Conservation (phyloP, 2,113 vertebrate species). For the Varanus salvator region DNA sequence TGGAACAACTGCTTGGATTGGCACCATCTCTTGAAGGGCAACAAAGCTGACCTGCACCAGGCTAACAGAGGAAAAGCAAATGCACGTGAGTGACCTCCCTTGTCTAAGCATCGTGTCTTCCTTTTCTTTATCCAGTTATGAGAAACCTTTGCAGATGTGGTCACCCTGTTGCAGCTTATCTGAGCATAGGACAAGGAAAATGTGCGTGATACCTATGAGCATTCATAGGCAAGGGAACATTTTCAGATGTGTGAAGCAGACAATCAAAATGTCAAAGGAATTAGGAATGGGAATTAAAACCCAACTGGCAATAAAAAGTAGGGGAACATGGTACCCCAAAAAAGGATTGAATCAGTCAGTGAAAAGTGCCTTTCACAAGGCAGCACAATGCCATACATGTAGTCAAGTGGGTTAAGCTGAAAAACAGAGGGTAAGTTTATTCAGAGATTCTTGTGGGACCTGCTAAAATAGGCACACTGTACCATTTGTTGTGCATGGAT, state of each 20-base stretch:
- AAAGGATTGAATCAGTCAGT: background rate
- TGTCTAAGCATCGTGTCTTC: background rate
- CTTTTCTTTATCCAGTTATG: slow-evolving; percentile 8
- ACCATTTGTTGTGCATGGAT: background rate
- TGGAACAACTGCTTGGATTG: slow-evolving; percentile 24
- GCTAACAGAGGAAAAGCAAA: background rate
- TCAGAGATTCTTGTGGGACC: background rate
- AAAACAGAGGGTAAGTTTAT: background rate
- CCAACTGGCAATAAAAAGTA: background rate
- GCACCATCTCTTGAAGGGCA: slow-evolving; percentile 4
- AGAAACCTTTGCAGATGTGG: background rate
- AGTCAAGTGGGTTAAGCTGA: background rate
- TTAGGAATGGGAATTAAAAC: background rate
- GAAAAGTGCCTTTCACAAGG: background rate
- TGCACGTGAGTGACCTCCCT: background rate
- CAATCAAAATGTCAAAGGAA: background rate
- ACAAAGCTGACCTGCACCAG: background rate
- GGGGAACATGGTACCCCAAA: background rate
- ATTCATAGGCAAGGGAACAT: background rate
- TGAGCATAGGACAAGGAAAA: background rate
- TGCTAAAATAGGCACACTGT: background rate
- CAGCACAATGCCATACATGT: background rate
- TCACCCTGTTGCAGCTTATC: background rate
- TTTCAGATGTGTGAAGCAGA: slow-evolving; percentile 1
- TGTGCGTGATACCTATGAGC: background rate